phyloP scores from a whole-genome alignment of 1,140 invertebrate species.

The Plectus sambesii region DNA sequence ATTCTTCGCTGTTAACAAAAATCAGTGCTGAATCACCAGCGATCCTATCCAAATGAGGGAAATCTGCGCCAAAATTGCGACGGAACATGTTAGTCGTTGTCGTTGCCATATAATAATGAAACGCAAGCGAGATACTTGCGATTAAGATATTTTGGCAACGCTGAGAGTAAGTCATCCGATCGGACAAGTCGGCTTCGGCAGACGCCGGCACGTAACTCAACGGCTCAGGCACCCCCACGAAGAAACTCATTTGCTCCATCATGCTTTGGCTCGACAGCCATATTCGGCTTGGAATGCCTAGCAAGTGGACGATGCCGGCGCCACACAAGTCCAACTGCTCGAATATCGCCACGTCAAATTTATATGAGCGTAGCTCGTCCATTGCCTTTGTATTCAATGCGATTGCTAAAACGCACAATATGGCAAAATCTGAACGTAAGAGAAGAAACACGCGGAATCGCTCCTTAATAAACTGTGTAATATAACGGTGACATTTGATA shows the following conservation, averaged over 20 bases:
- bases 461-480: no score
- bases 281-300: slow-evolving; percentile 20
- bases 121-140: background rate
- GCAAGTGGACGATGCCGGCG: slow-evolving; percentile 13
- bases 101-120: background rate
- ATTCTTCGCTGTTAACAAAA: slow-evolving; percentile 13
- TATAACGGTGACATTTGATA: no score
- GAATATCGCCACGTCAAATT: slow-evolving; percentile 23
- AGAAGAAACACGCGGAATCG: no score
- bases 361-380: slow-evolving; percentile 13
- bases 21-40: slow-evolving; percentile 3
- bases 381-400: slow-evolving; percentile 18
- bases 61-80: slow-evolving; percentile 1
- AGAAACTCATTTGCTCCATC: slow-evolving; percentile 9
- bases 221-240: slow-evolving; percentile 11
- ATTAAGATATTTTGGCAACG: slow-evolving; percentile 10
- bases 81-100: background rate
- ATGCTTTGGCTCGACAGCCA: slow-evolving; percentile 23
- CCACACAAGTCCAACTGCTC: slow-evolving; percentile 25
- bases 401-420: slow-evolving; percentile 21
- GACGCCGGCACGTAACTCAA: slow-evolving; percentile 11
- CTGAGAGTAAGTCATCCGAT: slow-evolving; percentile 5
- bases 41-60: slow-evolving; percentile 6
- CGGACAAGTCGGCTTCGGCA: slow-evolving; percentile 6
- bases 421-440: no score